A percentile compares a stretch with the other conserved stretches of the same genome.
Evolutionary conservation across 2,113 vertebrate species (phyloP).

Genomic region (Mixornis gularis): DNA sequence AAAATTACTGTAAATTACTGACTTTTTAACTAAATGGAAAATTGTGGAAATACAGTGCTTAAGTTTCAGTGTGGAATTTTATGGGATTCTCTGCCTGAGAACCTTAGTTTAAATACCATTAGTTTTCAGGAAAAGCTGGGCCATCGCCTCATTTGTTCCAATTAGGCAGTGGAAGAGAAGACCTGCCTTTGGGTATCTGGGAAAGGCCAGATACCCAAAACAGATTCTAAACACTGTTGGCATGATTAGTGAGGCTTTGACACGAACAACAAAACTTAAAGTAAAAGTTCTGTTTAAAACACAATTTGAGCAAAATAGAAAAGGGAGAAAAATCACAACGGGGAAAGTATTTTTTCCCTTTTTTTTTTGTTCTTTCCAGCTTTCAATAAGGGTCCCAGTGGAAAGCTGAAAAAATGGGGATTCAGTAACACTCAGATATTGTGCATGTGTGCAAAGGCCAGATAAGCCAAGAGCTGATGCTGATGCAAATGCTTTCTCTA

Average conservation of each 20-base stretch:
- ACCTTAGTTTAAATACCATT: not conserved
- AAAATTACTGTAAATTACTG: not conserved
- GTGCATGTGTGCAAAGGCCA: not conserved
- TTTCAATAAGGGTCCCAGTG: not conserved
- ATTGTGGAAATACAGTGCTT: not conserved
- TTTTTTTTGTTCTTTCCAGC: not conserved
- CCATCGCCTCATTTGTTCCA: not conserved
- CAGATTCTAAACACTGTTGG: not conserved
- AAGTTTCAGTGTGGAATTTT: not conserved
- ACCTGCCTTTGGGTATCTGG: not conserved
- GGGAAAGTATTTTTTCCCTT: not conserved
- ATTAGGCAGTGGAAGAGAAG: not conserved
- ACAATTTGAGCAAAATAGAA: not conserved
- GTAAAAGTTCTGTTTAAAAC: not conserved
- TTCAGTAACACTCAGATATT: rapidly evolving
- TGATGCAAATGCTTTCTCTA: conserved; percentile 32
- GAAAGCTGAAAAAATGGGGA: not conserved
- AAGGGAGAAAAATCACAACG: not conserved
- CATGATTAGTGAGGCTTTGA: not conserved
- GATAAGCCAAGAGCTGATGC: not conserved
- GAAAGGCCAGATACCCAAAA: not conserved
- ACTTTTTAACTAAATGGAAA: not conserved
- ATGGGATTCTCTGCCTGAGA: not conserved
- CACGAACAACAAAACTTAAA: not conserved
- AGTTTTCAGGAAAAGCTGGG: not conserved